These are phyloP conservation scores for Cryptotermes secundus DNA, from an alignment of 1,140 invertebrate species.

Conservation along the genomic window DNA sequence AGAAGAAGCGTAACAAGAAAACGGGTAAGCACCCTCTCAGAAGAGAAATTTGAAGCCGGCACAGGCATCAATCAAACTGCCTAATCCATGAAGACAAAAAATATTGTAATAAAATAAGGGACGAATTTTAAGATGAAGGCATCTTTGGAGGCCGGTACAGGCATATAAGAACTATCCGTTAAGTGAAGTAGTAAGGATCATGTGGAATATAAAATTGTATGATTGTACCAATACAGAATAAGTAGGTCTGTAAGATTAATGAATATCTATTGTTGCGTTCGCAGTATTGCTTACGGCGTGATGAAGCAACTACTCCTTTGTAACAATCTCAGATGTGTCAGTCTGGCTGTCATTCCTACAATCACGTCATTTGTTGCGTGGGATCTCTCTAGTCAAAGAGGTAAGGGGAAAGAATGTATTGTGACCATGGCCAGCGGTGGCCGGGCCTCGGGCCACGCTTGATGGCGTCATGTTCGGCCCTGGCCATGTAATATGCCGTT, in stretches of 20 bases:
- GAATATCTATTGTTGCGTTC: background rate
- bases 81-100: too few species aligned
- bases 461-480: slow-evolving; percentile 7
- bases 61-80: too few species aligned
- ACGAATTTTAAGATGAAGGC: too few species aligned
- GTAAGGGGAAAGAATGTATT: background rate
- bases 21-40: too few species aligned
- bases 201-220: background rate
- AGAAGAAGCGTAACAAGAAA: too few species aligned
- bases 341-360: background rate
- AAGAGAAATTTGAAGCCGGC: too few species aligned
- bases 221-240: background rate
- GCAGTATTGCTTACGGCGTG: background rate
- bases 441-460: background rate
- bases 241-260: slow-evolving; percentile 17
- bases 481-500: background rate
- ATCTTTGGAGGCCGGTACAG: too few species aligned
- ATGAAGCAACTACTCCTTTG: background rate
- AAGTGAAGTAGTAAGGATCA: background rate
- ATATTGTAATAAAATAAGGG: too few species aligned
- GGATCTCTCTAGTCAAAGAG: background rate
- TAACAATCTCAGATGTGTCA: background rate
- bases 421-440: background rate
- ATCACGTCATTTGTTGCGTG: background rate
- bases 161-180: too few species aligned